Percentiles rank a stretch among this genome's conserved stretches.
These are phyloP conservation scores for Adelognathus sp. DNA, from an alignment of 2,888 invertebrate species.

Conservation along the genomic window DNA sequence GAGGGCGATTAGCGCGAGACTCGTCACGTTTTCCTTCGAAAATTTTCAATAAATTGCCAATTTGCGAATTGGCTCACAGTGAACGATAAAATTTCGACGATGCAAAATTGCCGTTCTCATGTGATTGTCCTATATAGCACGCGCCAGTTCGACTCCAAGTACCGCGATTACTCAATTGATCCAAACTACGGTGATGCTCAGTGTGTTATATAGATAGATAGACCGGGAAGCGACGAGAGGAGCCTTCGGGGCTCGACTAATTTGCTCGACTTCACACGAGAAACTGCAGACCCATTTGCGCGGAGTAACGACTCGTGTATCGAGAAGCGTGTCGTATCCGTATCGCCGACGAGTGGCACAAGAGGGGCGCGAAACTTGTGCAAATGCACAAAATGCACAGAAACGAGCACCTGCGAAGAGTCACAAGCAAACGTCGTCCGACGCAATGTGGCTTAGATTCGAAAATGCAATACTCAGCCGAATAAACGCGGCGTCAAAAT, in stretches of 20 bases:
- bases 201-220: constrained; percentile 19
- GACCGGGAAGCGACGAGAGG: constrained; percentile 48
- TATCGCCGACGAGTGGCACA: not conserved
- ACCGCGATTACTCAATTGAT: constrained; percentile 23
- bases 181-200: constrained; percentile 15
- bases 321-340: constrained; percentile 1
- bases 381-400: constrained; percentile 23
- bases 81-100: not conserved
- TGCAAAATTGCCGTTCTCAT: not conserved
- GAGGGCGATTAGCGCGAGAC: not conserved
- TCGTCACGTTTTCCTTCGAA: constrained; percentile 18
- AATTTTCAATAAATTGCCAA: constrained; percentile 1
- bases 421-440: not conserved
- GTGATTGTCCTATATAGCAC: constrained; percentile 3
- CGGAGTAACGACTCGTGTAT: not conserved
- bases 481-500: constrained; percentile 57
- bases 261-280: constrained; percentile 61
- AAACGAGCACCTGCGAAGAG: constrained; percentile 35
- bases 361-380: constrained; percentile 53
- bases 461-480: constrained; percentile 53
- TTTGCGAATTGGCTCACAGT: not conserved
- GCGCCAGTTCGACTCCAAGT: not conserved
- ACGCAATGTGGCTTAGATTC: constrained; percentile 19
- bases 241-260: constrained; percentile 48
- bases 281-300: constrained; percentile 38